phyloP scores from a whole-genome alignment of 1,140 invertebrate genomes.

The Ceratina japonica region DNA sequence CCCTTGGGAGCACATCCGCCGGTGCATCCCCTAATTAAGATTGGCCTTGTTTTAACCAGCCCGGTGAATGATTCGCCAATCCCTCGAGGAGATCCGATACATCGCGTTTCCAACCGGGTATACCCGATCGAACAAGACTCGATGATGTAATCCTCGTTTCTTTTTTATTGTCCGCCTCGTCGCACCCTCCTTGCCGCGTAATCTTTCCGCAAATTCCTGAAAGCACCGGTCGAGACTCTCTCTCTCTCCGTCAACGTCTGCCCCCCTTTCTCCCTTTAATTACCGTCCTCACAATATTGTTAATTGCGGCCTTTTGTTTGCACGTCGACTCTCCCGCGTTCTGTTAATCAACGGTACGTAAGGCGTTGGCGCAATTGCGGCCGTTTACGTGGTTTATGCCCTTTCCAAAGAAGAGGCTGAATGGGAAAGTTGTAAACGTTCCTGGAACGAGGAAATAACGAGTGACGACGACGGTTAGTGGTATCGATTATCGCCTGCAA shows the following conservation, averaged over 20 bases:
- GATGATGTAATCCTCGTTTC: not conserved
- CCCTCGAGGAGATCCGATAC: constrained; percentile 38
- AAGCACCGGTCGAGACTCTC: not conserved
- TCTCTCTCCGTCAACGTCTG: not conserved
- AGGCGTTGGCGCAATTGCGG: not conserved
- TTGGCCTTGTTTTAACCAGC: constrained; percentile 57
- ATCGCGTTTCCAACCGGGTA: not conserved
- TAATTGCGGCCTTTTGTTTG: too few species aligned
- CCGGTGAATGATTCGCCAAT: constrained; percentile 39
- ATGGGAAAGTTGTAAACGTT: not conserved
- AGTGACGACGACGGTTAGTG: not conserved
- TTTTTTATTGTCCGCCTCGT: not conserved
- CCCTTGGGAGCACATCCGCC: constrained; percentile 37
- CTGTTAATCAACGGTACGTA: too few species aligned
- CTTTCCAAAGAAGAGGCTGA: not conserved
- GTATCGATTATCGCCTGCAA: constrained; percentile 23
- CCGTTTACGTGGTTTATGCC: not conserved
- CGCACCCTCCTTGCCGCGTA: not conserved
- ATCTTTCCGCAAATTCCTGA: constrained; percentile 26
- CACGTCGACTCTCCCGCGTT: too few species aligned
- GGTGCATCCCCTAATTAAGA: constrained; percentile 66
- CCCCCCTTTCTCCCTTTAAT: not conserved
- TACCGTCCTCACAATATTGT: not conserved
- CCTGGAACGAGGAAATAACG: not conserved
- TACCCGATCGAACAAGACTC: constrained; percentile 10